phyloP scores from a whole-genome alignment of 2,797 vertebrate species.

The Squalus acanthias region DNA sequence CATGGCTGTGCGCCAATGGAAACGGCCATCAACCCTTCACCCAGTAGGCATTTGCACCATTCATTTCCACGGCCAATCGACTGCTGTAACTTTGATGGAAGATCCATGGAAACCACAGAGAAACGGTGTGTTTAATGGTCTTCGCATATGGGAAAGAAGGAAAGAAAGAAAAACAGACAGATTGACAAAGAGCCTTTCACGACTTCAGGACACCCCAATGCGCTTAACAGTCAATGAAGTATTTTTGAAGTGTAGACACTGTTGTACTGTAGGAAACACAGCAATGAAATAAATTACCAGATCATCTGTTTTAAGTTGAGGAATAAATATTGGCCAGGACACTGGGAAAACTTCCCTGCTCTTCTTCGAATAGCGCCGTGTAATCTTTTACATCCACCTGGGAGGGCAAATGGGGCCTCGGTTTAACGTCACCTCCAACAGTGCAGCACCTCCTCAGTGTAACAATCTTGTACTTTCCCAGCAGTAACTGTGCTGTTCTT shows the following conservation, averaged over 20 bases:
- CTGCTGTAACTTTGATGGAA: neutral
- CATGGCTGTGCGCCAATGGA: neutral
- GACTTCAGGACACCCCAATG: neutral
- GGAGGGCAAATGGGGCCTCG: too few species aligned
- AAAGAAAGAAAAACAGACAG: neutral
- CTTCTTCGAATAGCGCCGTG: too few species aligned
- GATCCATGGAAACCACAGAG: neutral
- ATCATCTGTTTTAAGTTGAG: neutral
- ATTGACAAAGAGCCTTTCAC: neutral
- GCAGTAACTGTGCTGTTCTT: too few species aligned
- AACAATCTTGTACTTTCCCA: too few species aligned
- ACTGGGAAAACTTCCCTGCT: too few species aligned
- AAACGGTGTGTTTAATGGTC: neutral
- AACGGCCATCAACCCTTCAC: neutral
- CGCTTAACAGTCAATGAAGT: neutral
- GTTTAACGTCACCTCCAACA: too few species aligned
- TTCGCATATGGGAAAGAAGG: neutral
- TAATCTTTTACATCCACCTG: too few species aligned
- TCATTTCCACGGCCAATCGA: neutral
- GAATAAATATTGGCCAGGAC: too few species aligned
- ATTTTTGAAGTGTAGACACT: neutral
- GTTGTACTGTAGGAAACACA: neutral
- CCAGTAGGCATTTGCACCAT: neutral
- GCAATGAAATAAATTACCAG: neutral
- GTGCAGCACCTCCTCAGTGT: too few species aligned